Conservation (phyloP, 2,888 invertebrate genomes). For the Rhabditoides inermis region DNA sequence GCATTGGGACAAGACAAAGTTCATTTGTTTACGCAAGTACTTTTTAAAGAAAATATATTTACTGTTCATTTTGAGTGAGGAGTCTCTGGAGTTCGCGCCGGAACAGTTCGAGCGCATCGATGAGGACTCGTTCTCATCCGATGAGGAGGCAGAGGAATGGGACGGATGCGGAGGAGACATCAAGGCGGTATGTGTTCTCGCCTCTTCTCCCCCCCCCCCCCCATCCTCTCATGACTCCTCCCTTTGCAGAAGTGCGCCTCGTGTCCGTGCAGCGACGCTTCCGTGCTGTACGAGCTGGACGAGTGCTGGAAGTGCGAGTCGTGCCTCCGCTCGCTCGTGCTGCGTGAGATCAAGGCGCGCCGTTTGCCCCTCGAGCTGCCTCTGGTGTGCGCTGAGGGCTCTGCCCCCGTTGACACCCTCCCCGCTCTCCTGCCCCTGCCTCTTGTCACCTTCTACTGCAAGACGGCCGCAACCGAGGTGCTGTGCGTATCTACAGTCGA, state of each 20-base stretch:
- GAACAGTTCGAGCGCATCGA: conserved; percentile 27
- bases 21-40: too few species aligned
- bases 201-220: too few species aligned
- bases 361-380: conserved; percentile 21
- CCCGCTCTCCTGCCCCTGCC: conserved; percentile 25
- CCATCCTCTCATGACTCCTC: conserved; percentile 3
- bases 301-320: conserved; percentile 32
- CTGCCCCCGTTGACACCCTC: conserved; percentile 20
- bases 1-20: too few species aligned
- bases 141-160: conserved; percentile 5
- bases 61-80: too few species aligned
- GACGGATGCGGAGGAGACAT: background rate
- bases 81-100: background rate
- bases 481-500: conserved; percentile 10
- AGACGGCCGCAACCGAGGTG: conserved; percentile 9
- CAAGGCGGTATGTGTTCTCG: background rate
- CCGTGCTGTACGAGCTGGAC: conserved; percentile 31
- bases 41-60: too few species aligned
- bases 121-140: conserved; percentile 9
- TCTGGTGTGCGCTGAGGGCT: conserved; percentile 15
- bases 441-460: conserved; percentile 25
- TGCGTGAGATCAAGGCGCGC: conserved; percentile 17
- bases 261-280: conserved; percentile 14
- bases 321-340: conserved; percentile 18
- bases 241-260: conserved; percentile 12